Evolutionary conservation across 2,797 vertebrate genomes (phyloP), one percentile per base, ranked within the genome.

Genomic region (Pseudopleuronectes americanus): DNA sequence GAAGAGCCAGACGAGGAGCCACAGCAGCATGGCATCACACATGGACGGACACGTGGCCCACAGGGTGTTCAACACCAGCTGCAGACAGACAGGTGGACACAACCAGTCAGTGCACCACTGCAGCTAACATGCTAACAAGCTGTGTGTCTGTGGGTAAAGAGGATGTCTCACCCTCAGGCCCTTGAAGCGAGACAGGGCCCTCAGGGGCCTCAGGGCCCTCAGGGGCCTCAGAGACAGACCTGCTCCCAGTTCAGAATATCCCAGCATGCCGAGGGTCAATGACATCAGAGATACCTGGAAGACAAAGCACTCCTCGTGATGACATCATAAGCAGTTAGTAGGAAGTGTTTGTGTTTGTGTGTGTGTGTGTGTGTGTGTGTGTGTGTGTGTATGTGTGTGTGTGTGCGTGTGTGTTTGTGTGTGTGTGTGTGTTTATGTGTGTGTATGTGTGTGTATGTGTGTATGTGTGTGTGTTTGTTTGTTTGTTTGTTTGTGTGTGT

Each of bases 101-200:
- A 17, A 19, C 6, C 0, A 19, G 43, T 16, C 2, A 45, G 43
- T 45, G 43, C 1, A 45, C 16, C 17, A 16, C 14, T 17, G 16
- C 17, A 45, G 43, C 43, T 14, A 45, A 45, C 43, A 45, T 19
- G 43, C 43, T 45, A 19, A 45, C 43, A 45, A 19, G 43, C 43
- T 45, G 43, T 19, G 6, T 38, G 55, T 14, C 55, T 41, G 3
- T 47, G 14, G 22, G 17, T 14, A 12, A 21, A 14, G 22, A 36
- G 12, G 4, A 10, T 23, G 23, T 92, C 94, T 87, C 84, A 97
- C 97, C 94, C 93, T 96, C 95, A 96, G 95, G 86, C 97, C 96
- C 79, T 96, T 93, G 66, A 97, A 97, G 78, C 96, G 93, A 61
- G 96, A 98, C 56, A 97, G 88, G 0, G 93, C 94, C 45, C 97